A percentile compares a stretch with the other conserved stretches of the same genome.
These are phyloP conservation scores for Phycodurus eques DNA, from an alignment of 2,113 vertebrate genomes.

Conservation along the genomic window DNA sequence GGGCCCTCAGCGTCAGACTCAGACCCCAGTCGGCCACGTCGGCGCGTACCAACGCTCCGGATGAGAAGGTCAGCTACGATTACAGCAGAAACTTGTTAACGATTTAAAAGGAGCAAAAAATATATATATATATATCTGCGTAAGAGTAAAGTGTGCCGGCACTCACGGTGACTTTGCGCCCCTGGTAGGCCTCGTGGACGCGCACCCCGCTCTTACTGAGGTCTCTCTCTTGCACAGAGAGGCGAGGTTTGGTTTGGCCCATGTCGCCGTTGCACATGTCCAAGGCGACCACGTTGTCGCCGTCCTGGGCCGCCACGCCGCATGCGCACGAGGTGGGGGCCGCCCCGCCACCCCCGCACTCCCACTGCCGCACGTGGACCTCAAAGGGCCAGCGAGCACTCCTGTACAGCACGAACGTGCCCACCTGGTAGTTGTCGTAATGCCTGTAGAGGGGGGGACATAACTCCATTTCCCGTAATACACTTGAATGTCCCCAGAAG, in stretches of 20 bases:
- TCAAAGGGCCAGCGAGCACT: conserved; percentile 79
- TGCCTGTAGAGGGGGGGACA: conserved; percentile 60
- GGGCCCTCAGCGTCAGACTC: conserved; percentile 83
- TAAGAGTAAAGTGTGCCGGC: neutral
- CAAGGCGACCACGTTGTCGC: conserved; percentile 74
- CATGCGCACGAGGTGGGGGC: conserved; percentile 82
- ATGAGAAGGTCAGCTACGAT: conserved; percentile 81
- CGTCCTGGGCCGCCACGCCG: conserved; percentile 82
- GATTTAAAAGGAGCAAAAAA: neutral
- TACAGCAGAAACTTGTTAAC: no score
- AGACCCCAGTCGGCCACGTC: conserved; percentile 88
- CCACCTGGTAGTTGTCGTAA: conserved; percentile 86
- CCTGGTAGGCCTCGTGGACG: conserved; percentile 85
- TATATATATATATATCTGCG: no score
- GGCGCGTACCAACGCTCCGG: conserved; percentile 84
- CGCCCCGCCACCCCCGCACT: conserved; percentile 78
- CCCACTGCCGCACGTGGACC: conserved; percentile 87
- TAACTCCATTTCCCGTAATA: neutral
- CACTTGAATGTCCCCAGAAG: no score
- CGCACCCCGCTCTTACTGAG: conserved; percentile 68
- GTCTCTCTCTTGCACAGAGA: conserved; percentile 79
- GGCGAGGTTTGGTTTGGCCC: conserved; percentile 77
- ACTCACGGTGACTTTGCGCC: conserved; percentile 90
- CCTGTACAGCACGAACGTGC: conserved; percentile 86
- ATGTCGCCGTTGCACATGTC: conserved; percentile 86